phyloP scores from a whole-genome alignment of 2,797 vertebrate species.

The Momotus momota region DNA sequence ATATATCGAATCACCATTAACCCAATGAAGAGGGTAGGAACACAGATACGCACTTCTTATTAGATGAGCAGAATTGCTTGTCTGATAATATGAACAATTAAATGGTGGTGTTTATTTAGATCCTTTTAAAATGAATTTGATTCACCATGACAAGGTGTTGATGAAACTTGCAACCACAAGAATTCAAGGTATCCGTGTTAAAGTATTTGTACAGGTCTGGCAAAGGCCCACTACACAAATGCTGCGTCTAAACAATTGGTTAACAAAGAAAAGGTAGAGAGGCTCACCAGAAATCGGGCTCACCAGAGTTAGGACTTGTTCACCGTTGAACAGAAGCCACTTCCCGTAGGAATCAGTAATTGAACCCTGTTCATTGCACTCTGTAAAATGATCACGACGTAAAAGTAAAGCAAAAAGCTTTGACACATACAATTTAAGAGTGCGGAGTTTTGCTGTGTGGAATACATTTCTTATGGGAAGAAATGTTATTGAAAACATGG shows the following conservation, averaged over 20 bases:
- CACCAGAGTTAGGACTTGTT: background rate
- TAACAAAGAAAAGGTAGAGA: background rate
- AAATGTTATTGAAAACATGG: slow-evolving; percentile 33
- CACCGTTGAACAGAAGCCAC: background rate
- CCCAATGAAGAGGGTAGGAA: slow-evolving; percentile 74
- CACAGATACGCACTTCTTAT: slow-evolving; percentile 67
- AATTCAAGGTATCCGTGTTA: background rate
- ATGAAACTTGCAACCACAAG: background rate
- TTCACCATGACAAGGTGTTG: slow-evolving; percentile 43
- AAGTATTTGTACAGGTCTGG: background rate
- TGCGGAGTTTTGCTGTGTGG: slow-evolving; percentile 37
- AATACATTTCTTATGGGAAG: slow-evolving; percentile 8
- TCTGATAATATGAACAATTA: slow-evolving; percentile 77
- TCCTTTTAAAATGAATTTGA: slow-evolving; percentile 59
- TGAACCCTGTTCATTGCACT: background rate
- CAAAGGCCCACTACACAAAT: background rate
- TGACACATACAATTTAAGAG: slow-evolving; percentile 26
- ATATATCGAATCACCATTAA: slow-evolving; percentile 84
- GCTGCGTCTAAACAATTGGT: background rate
- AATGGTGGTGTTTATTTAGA: slow-evolving; percentile 72
- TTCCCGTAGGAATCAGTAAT: background rate
- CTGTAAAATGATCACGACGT: background rate
- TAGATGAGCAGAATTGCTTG: slow-evolving; percentile 75
- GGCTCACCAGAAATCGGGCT: background rate
- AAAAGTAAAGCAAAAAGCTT: slow-evolving; percentile 19